Percentiles rank a stretch among this genome's conserved stretches.
phyloP scores from a whole-genome alignment of 2,797 vertebrate genomes.

The Chloroceryle inda region DNA sequence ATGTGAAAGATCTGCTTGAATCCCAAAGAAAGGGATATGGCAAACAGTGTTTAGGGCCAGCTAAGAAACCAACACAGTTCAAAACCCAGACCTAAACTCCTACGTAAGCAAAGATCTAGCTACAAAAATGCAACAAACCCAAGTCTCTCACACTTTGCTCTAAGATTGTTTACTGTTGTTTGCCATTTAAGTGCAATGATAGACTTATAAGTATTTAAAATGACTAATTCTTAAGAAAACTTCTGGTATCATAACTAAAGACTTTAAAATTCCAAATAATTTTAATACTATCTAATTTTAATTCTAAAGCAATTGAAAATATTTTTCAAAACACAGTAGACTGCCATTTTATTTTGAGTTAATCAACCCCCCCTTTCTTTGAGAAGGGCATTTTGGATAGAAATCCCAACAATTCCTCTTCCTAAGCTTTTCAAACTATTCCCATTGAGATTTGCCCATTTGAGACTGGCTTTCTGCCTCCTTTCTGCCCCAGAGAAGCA shows the following conservation, averaged over 20 bases:
- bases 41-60: background rate
- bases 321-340: background rate
- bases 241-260: background rate
- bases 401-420: background rate
- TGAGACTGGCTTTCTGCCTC: background rate
- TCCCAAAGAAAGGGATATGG: background rate
- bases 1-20: background rate
- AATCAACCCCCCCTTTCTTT: background rate
- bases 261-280: background rate
- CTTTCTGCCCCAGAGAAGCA: accelerated
- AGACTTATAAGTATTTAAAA: background rate
- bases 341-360: background rate
- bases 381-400: background rate
- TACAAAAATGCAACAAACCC: background rate
- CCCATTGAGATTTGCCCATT: background rate
- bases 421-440: background rate
- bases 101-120: background rate
- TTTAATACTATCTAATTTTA: no score
- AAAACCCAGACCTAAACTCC: background rate
- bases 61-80: background rate
- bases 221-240: background rate
- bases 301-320: no score
- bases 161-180: background rate
- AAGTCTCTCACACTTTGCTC: background rate
- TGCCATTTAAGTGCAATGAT: background rate